Conservation (phyloP, 2,113 vertebrate species). For the Passer domesticus region DNA sequence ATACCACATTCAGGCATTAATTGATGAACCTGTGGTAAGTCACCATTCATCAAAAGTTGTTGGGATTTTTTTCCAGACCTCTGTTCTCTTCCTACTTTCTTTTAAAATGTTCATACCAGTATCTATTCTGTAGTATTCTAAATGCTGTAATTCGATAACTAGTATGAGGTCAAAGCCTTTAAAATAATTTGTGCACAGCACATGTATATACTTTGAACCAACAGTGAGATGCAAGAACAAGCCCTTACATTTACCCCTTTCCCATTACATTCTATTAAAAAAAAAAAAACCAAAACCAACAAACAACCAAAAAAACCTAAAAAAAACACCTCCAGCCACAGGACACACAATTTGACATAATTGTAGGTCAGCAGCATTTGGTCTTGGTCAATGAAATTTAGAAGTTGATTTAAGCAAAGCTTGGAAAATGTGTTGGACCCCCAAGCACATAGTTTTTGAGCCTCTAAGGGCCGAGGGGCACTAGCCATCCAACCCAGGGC, state of each 20-base stretch:
- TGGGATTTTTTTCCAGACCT: not conserved
- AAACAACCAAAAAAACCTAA: too few species aligned
- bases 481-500: not conserved
- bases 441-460: not conserved
- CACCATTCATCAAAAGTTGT: not conserved
- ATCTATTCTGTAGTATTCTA: not conserved
- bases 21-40: not conserved
- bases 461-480: not conserved
- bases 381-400: not conserved
- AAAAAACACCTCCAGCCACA: not conserved
- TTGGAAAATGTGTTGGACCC: not conserved
- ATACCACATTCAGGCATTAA: not conserved
- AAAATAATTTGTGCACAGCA: not conserved
- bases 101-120: not conserved
- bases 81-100: not conserved
- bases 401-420: not conserved
- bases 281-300: too few species aligned
- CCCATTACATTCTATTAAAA: not conserved
- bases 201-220: not conserved
- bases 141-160: not conserved
- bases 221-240: not conserved
- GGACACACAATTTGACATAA: not conserved
- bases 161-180: not conserved
- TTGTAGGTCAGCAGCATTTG: not conserved
- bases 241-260: not conserved